phyloP scores from a whole-genome alignment of 2,113 vertebrate species.

The Megalops atlanticus region DNA sequence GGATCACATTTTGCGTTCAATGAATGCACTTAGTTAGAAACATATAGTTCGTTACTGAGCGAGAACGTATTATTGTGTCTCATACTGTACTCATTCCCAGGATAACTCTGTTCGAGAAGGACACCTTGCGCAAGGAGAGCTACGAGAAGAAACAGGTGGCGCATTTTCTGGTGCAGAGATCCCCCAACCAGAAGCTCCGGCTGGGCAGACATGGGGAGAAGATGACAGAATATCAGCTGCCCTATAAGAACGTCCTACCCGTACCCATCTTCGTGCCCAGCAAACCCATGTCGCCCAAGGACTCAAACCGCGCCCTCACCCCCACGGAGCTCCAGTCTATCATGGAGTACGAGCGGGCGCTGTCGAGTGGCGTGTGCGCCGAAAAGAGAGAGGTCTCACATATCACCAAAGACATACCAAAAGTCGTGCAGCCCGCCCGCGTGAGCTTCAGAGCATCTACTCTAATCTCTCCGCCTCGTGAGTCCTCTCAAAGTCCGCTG shows the following conservation, averaged over 20 bases:
- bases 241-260: slow-evolving; percentile 42
- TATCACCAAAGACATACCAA: slow-evolving; percentile 28
- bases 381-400: slow-evolving; percentile 28
- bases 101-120: slow-evolving; percentile 54
- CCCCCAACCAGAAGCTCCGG: slow-evolving; percentile 54
- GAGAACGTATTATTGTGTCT: background rate
- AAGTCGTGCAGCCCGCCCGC: slow-evolving; percentile 40
- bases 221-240: slow-evolving; percentile 54
- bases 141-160: slow-evolving; percentile 64
- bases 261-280: slow-evolving; percentile 48
- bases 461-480: slow-evolving; percentile 12
- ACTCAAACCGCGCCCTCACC: background rate
- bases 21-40: no score
- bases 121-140: slow-evolving; percentile 50
- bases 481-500: background rate
- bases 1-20: no score
- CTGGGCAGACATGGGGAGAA: slow-evolving; percentile 50
- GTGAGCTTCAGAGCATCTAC: slow-evolving; percentile 56
- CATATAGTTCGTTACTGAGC: no score
- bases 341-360: slow-evolving; percentile 25
- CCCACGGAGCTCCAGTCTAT: slow-evolving; percentile 5
- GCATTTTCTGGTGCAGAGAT: slow-evolving; percentile 59
- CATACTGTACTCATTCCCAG: slow-evolving; percentile 37
- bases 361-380: slow-evolving; percentile 13
- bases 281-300: slow-evolving; percentile 15